Evolutionary conservation across 2,113 vertebrate genomes (phyloP).

Genomic region (Zootoca vivipara): DNA sequence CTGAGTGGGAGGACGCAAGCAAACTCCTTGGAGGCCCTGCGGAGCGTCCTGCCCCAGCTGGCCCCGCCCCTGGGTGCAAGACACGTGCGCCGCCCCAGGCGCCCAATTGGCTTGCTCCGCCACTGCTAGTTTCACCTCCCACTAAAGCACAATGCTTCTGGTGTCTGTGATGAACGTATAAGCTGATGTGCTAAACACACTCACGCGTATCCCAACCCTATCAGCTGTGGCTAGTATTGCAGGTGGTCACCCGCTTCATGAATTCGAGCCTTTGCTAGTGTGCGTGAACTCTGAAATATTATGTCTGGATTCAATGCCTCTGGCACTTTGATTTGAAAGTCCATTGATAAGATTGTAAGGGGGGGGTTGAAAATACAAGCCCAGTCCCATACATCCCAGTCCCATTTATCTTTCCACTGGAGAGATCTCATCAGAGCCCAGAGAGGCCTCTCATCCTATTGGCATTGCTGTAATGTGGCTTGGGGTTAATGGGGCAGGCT

Average conservation of each 20-base stretch:
- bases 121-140: background rate
- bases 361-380: background rate
- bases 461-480: background rate
- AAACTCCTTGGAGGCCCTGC: no score
- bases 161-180: background rate
- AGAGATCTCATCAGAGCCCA: background rate
- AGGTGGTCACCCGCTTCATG: background rate
- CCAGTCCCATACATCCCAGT: no score
- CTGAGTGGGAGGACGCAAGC: no score
- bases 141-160: fast-evolving
- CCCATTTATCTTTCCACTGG: background rate
- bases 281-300: background rate
- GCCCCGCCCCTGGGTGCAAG: no score
- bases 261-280: background rate
- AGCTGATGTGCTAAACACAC: background rate
- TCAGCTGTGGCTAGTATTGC: background rate
- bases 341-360: fast-evolving
- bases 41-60: no score
- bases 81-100: no score
- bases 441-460: background rate
- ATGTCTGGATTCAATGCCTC: background rate
- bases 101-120: no score
- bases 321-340: background rate
- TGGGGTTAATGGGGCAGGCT: fast-evolving
- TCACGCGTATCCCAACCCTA: background rate